Evolutionary conservation across 2,113 vertebrate genomes (phyloP), one percentile per base, ranked within the genome.

Genomic region (human): DNA sequence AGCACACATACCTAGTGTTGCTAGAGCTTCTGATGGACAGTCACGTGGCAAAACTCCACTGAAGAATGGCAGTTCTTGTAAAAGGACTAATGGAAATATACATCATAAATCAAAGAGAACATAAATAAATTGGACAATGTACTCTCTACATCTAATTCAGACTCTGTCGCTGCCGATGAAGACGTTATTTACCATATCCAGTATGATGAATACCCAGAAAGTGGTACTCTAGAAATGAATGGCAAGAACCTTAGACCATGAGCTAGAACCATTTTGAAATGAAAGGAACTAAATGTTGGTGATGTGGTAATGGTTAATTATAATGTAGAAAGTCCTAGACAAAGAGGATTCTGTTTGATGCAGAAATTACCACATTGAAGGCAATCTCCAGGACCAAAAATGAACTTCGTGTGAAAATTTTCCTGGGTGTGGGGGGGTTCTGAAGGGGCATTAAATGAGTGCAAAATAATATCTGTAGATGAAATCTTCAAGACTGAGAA

Each of bases 151-250:
- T 99, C 99, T 99, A 99, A 99, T 89, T 99, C 99, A 92, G 99
- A 99, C 98, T 99, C 97, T 98, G 97, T 98, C 98, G 98, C 99
- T 98, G 98, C 99, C 98, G 98, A 98, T 98, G 99, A 99, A 98
- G 99, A 99, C 93, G 98, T 99, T 98, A 98, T 99, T 98, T 99
- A 99, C 99, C 99, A 99, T 99, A 99, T 99, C 99, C 99, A 99
- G 99, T 99, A 99, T 5, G 99, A 99, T 96, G 99, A 99, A 99
- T 99, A 99, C 90, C 99, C 99, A 45, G 99, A 99, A 98, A 99
- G 99, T 96, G 99, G 99, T n/a, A 98, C 99, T 94, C 98, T 99
- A 98, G 99, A 99, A 99, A 99, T 99, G 98, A 98, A 98, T 35
- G 98, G 97, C 23, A 97, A 97, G 66, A 98, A 99, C 83, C 99